These are phyloP conservation scores for Conchocele bisecta DNA, from an alignment of 2,888 invertebrate species.

Conservation along the genomic window DNA sequence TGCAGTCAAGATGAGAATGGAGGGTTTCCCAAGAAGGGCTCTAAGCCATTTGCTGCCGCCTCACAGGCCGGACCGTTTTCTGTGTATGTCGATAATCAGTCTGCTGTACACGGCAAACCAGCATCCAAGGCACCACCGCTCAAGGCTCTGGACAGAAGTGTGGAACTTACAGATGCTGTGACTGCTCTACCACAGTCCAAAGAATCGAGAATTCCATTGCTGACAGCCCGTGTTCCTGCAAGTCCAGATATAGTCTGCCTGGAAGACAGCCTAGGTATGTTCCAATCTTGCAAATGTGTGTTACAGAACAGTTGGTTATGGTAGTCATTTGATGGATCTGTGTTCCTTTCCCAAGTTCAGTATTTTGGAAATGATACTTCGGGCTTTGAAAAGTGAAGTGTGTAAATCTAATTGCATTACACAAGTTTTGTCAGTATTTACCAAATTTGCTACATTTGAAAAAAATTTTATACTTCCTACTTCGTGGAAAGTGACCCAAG, in stretches of 20 bases:
- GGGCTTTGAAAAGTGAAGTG: too few species aligned
- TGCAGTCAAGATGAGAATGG: conserved; percentile 70
- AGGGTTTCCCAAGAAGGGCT: conserved; percentile 51
- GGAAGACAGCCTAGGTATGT: conserved; percentile 48
- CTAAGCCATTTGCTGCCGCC: conserved; percentile 55
- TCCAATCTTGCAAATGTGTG: too few species aligned
- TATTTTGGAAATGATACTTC: too few species aligned
- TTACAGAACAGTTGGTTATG: too few species aligned
- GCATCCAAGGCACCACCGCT: conserved; percentile 36
- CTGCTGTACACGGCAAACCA: conserved; percentile 23
- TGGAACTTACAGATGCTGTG: conserved; percentile 42
- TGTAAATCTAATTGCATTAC: too few species aligned
- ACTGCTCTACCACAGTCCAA: conserved; percentile 51
- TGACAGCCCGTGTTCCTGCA: conserved; percentile 25
- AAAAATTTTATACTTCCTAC: too few species aligned
- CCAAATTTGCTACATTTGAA: too few species aligned
- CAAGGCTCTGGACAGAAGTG: conserved; percentile 24
- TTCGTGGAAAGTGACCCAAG: too few species aligned
- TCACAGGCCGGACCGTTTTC: conserved; percentile 57
- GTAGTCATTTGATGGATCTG: too few species aligned
- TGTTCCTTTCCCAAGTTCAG: too few species aligned
- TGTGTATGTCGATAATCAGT: conserved; percentile 64
- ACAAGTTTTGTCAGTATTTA: too few species aligned
- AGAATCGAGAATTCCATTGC: conserved; percentile 41
- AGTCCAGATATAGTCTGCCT: conserved; percentile 45